Base-by-base conservation (phyloP, 2,888 invertebrate genomes). In the Stenolophus ochropezus region DNA sequence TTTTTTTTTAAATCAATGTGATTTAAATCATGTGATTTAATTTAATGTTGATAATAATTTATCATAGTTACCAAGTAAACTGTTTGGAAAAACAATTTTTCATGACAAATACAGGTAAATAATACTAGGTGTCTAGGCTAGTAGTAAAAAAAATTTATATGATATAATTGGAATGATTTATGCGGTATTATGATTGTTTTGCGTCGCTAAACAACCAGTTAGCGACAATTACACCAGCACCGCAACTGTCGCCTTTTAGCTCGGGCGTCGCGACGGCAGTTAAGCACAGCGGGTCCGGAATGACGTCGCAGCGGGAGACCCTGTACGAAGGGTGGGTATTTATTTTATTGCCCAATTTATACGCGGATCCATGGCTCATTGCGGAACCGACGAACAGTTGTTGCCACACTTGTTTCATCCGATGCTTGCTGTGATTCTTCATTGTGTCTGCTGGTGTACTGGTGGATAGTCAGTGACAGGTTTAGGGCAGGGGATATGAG, bases 341-440 rank as follows among this genome's bases (percentile, higher is more conserved):
- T 80, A 80, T 80, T 80, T 80, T 80, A 80, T 80, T 80, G 80
- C 56, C 71, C 73, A 80, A 80, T 80, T 80, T 80, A 80, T 80
- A 73, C 71, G 69, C 79, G 79, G 79, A 79, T 71, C 47, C 21
- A 79, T 69, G 79, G 71, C 69, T 79, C 79, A 79, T 69, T 79
- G 79, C 79, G 78, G 61, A 69, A 18, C 14, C 16, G 27, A 8
- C 18, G 4, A 73, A 73, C 73, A 49, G 73, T 49, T 73, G 47
- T 49, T 69, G 23, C 8, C 73, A 47, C 65, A 69, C 65, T 69
- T 69, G 65, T 69, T 11, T 33, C 33, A 16, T 33, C 33, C 21
- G 61, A n/a, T 23, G 14, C 56, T 56, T 6, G 61, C 61, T 61
- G 61, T 25, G 61, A 61, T 61, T 56, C 56, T 56, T 56, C 56